These are phyloP conservation scores for Allolobophora icterica DNA, from an alignment of 2,888 invertebrate genomes.

Conservation along the genomic window DNA sequence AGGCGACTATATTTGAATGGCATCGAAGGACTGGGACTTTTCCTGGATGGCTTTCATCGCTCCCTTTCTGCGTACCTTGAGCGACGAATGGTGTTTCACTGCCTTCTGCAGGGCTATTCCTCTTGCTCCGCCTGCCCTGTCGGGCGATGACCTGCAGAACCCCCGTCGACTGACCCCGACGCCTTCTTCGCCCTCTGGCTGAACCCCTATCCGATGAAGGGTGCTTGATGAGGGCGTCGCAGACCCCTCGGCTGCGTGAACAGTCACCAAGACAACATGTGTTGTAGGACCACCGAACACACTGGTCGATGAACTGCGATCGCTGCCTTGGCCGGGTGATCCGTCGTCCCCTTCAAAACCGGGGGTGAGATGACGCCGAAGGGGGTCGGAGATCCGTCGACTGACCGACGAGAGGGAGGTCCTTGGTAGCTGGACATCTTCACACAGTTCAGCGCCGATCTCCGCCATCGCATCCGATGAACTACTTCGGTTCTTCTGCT, in stretches of 20 bases:
- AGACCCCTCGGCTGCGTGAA: slow-evolving; percentile 22
- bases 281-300: background rate
- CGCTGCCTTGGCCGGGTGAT: background rate
- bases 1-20: slow-evolving; percentile 23
- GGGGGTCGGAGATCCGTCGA: slow-evolving; percentile 34
- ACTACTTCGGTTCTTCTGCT: slow-evolving; percentile 26
- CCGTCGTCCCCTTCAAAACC: background rate
- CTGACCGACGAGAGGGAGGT: background rate
- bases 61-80: slow-evolving; percentile 28
- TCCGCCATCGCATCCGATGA: slow-evolving; percentile 30
- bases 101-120: background rate
- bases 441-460: background rate
- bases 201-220: background rate
- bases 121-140: background rate
- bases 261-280: background rate
- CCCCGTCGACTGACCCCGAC: background rate
- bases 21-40: slow-evolving; percentile 34
- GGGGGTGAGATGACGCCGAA: background rate
- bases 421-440: background rate
- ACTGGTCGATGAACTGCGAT: background rate
- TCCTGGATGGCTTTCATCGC: slow-evolving; percentile 38
- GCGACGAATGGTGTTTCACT: slow-evolving; percentile 24
- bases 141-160: background rate
- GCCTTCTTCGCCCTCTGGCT: background rate
- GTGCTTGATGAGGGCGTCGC: background rate